These are phyloP conservation scores for Crenichthys baileyi DNA, from an alignment of 2,797 vertebrate species.

Conservation along the genomic window DNA sequence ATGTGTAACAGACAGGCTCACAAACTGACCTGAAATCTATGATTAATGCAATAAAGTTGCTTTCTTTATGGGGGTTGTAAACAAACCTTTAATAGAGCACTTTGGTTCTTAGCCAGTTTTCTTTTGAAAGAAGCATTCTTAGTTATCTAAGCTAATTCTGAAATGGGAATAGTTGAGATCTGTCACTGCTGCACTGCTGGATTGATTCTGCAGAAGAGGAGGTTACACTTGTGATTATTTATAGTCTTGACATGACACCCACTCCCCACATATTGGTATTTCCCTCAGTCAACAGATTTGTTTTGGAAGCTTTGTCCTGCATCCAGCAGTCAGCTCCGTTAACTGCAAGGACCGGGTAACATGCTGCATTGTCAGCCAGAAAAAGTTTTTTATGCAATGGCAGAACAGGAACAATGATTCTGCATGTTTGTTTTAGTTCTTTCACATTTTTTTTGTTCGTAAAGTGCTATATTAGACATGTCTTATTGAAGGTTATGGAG, in stretches of 20 bases:
- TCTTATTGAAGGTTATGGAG: not conserved
- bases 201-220: constrained; percentile 55
- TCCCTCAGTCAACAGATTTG: constrained; percentile 79
- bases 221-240: constrained; percentile 71
- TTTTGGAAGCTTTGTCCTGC: constrained; percentile 76
- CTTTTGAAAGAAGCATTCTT: constrained; percentile 65
- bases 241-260: constrained; percentile 76
- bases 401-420: not conserved
- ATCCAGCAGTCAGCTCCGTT: constrained; percentile 66
- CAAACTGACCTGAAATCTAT: constrained; percentile 19
- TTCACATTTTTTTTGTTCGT: not conserved
- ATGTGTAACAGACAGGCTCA: constrained; percentile 30
- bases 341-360: constrained; percentile 50
- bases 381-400: constrained; percentile 19
- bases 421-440: not conserved
- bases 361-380: constrained; percentile 31
- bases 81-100: constrained; percentile 44
- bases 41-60: constrained; percentile 36
- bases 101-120: constrained; percentile 39
- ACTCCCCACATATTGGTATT: constrained; percentile 78
- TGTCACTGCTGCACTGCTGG: constrained; percentile 46
- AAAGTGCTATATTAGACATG: not conserved
- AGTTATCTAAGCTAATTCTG: constrained; percentile 61
- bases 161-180: constrained; percentile 38
- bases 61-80: constrained; percentile 50